Evolutionary conservation across 2,113 vertebrate species (phyloP), one percentile per base, ranked within the genome.

Genomic region (Lycaon pictus): DNA sequence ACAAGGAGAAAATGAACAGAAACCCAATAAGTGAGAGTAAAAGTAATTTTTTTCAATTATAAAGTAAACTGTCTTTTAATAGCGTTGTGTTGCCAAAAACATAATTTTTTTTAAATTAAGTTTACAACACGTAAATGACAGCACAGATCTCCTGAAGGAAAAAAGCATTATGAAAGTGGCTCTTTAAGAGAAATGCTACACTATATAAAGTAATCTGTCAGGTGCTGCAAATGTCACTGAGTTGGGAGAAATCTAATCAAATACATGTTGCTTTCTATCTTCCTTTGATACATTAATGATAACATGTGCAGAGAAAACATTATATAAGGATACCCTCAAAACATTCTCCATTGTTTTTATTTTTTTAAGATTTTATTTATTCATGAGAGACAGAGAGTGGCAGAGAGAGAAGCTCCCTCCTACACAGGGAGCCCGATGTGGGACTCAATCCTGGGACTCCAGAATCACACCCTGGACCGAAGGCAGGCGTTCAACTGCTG

Each of bases 1-100:
- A 93, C 17, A 95, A 76, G 71, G 43, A 11, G 69, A 93, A 96
- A 97, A 97, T 67, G 55, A 95, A 98, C 25, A 96, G 69, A 96
- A 96, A 96, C 17, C 69, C 62, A 95, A 29, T 96, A 93, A 98
- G n/a, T 60, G 5, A 83, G 23, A 69, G 25, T 53, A 67, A 91
- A 97, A 84, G 53, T n/a, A 88, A 35, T 71, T 97, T 93, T 93
- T 93, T 95, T 88, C 95, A 72, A 7, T 84, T 87, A 95, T 63
- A 82, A 87, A 72, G 43, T 72, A 82, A 89, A 83, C 4, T 69
- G 3, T 79, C 65, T 89, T 86, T 74, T 87, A 94, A 96, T 17
- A 90, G 35, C 37, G 15, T 79, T 92, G 74, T 63, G 17, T 23
- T 74, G 37, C 32, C 62, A 20, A 53, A 97, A 95, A 90, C 56